A percentile compares a stretch with the other conserved stretches of the same genome.
Conservation (phyloP, 1,140 invertebrate species). For the Gryllus bimaculatus region DNA sequence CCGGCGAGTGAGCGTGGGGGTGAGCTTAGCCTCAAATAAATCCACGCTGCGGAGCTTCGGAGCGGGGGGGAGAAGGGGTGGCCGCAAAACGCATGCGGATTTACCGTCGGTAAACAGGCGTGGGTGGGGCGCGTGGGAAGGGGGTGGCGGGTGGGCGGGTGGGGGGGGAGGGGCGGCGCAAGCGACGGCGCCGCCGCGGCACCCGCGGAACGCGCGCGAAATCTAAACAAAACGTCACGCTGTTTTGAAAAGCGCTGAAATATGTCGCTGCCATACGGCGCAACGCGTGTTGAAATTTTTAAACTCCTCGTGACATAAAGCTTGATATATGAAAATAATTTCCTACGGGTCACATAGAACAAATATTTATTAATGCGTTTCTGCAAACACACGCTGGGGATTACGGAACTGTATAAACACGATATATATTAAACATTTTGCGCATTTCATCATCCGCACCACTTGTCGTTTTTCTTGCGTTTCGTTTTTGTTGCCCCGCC, state of each 20-base stretch:
- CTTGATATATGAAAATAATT: constrained; percentile 6
- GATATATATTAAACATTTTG: constrained; percentile 1
- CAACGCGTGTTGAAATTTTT: background rate
- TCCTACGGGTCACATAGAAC: background rate
- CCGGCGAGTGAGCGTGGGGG: no score
- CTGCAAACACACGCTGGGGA: background rate
- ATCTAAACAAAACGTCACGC: background rate
- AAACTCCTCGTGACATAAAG: background rate
- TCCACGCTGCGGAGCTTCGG: no score
- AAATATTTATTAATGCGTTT: constrained; percentile 6
- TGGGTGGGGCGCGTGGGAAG: no score
- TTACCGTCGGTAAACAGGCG: no score
- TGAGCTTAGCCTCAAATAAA: no score
- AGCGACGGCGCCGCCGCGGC: no score
- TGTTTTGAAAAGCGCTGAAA: constrained; percentile 1
- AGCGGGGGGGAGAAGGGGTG: no score
- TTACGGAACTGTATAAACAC: background rate
- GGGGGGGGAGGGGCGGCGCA: no score
- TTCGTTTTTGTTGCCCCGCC: background rate
- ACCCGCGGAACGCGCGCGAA: background rate
- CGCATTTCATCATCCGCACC: background rate
- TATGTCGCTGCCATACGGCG: background rate
- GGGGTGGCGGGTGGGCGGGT: no score
- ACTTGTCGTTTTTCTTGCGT: background rate
- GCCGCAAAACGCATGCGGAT: no score